These are phyloP conservation scores for Falco biarmicus DNA, from an alignment of 2,797 vertebrate species.

Conservation along the genomic window DNA sequence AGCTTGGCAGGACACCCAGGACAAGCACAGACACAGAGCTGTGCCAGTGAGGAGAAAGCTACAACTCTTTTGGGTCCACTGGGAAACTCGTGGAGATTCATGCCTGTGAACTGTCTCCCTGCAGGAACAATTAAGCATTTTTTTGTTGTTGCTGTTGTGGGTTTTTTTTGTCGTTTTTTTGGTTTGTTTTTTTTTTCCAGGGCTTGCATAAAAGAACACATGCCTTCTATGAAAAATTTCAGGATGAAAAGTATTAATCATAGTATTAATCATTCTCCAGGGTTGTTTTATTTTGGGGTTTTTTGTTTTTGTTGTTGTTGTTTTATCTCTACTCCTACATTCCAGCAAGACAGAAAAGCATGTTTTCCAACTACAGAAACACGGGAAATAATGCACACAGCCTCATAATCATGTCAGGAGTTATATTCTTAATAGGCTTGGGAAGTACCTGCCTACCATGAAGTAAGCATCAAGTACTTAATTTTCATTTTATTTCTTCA, in stretches of 20 bases:
- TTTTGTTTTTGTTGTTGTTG: not conserved
- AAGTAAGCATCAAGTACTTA: not conserved
- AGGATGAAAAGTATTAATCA: not conserved
- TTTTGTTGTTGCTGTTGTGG: no score
- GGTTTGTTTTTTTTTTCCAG: accelerated
- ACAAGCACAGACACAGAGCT: not conserved
- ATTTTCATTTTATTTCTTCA: not conserved
- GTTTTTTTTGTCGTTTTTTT: not conserved
- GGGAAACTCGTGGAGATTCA: not conserved
- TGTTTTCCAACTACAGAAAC: not conserved
- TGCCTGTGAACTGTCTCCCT: not conserved
- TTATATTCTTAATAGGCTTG: not conserved
- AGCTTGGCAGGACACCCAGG: not conserved
- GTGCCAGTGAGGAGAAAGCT: not conserved
- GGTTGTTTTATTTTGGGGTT: no score
- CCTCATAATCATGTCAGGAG: not conserved
- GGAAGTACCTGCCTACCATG: not conserved
- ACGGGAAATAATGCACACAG: not conserved
- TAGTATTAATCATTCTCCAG: not conserved
- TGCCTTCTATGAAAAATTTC: not conserved
- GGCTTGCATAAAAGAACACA: not conserved
- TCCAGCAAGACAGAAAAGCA: not conserved
- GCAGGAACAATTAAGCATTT: not conserved
- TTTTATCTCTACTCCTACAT: not conserved
- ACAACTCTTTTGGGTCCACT: not conserved